Conservation (phyloP, 37 sponge, comb jelly and placozoan genomes). For the Amphimedon queenslandica region DNA sequence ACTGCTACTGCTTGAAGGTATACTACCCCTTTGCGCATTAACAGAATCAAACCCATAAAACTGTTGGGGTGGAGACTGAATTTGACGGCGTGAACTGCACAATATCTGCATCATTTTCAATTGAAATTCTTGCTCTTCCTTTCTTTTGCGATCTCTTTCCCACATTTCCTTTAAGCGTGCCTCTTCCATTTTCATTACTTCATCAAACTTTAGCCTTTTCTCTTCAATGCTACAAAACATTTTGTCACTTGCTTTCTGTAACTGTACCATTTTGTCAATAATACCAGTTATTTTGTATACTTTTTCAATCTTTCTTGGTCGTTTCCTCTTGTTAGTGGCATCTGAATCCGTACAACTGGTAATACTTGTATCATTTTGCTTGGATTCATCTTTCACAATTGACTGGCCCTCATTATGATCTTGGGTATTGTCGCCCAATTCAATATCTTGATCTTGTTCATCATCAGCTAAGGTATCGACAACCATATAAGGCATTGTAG, state of each 20-base stretch:
- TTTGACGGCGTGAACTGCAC: neutral
- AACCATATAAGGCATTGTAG: neutral
- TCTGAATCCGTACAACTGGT: neutral
- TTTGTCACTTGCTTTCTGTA: neutral
- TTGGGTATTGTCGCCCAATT: neutral
- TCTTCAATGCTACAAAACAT: neutral
- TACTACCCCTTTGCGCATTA: too few relatives aligned
- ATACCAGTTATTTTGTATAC: neutral
- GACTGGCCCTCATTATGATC: neutral
- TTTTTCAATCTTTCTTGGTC: neutral
- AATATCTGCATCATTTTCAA: conserved; percentile 5
- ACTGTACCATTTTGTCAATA: neutral
- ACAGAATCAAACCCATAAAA: too few relatives aligned
- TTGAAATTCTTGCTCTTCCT: conserved; percentile 13
- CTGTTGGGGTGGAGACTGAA: neutral
- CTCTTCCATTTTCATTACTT: too few relatives aligned
- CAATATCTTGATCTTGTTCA: neutral
- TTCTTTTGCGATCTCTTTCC: neutral
- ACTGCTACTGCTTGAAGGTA: too few relatives aligned
- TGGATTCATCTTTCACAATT: neutral
- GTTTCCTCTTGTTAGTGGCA: neutral
- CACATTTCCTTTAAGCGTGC: neutral
- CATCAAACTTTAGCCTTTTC: neutral
- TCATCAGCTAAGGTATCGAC: neutral
- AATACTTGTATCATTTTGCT: neutral